Base-by-base conservation (phyloP, 2,797 vertebrate species). In the Emys orbicularis region DNA sequence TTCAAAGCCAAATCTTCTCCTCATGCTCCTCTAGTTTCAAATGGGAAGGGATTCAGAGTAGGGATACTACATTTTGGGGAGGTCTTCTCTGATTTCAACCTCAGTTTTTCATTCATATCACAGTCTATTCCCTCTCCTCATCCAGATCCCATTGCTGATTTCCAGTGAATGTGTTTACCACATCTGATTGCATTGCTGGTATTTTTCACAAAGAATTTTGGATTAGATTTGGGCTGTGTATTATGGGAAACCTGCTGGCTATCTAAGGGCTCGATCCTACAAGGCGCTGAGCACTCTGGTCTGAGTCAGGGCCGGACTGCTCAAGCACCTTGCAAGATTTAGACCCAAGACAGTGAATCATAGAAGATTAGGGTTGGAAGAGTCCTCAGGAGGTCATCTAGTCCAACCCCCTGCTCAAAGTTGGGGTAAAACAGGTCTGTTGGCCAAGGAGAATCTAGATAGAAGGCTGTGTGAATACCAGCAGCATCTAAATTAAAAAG, bases 141-240 rank as follows among this genome's bases (percentile, higher is more conserved):
- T 25, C 19, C 16, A 6, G 1, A 53, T 59, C 2, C 12, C 0
- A 21, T 2, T 44, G 1, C 41, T 85, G 52, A 23, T 74, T 76
- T 76, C 44, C 68, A 47, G 27, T 47, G 54, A 15, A 37, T 19
- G 8, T 72, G 53, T 88, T n/a, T 50, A 68, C 54, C 16, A 72
- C 37, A 21, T 6, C 29, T 50, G 57, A 49, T 85, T 77, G 57
- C 50, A 31, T 31, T 84, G 81, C 13, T 76, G n/a, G 29, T 12
- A 25, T 76, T 79, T 21, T 16, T 7, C 4, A 41, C 16, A 3
- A 7, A 41, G 21, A 61, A 49, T 8, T 23, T 12, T 59, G 37
- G 41, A 25, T 44, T 44, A 44, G 72, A 44, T 76, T 76, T 76
- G 72, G 4, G 80, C 79, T 77, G 6, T 76, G 5, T 81, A 5